Base-by-base conservation (phyloP, 2,888 invertebrate species). In the Exocentrus adspersus region DNA sequence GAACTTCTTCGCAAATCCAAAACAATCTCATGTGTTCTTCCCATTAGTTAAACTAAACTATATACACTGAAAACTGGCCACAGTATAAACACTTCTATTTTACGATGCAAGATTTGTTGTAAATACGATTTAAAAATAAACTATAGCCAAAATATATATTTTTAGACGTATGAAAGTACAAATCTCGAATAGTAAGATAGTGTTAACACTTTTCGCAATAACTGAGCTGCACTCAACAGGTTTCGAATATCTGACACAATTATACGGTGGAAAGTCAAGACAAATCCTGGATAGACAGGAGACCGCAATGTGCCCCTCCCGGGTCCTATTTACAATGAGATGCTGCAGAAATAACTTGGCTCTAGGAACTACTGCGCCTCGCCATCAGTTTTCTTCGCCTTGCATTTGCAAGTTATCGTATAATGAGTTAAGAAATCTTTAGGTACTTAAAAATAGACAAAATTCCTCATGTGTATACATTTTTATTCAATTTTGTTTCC, bases 21-120 rank as follows among this genome's bases (percentile, higher is more conserved):
- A 77, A 90, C 88, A 81, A 93, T 87, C 80, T 91, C 91, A 81
- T 92, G 92, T 82, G 89, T 85, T 82, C 89, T 91, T 83, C 89
- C 89, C 89, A 78, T 78, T 68, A 70, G 65, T 70, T 60, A 54
- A 64, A 68, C 32, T 51, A 62, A 64, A 57, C 52, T 53, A 62
- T 62, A 57, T 62, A 57, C 67, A 66, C 68, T 65, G 50, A 64
- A n/a, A 64, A 67, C 62, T 60, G 69, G 68, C 60, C 70, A 65
- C 65, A 50, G 64, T 65, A 67, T 64, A 62, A 66, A 69, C 64
- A 71, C 64, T 60, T 62, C 67, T 63, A 61, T 50, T 70, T 68
- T 70, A 59, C 62, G 64, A 67, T 66, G 59, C 64, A 62, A 50
- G 65, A 62, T 70, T 62, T 69, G 69, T 68, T 68, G 69, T 71